Evolutionary conservation across 2,113 vertebrate species (phyloP).

Genomic region (Plecturocebus donacophilus): DNA sequence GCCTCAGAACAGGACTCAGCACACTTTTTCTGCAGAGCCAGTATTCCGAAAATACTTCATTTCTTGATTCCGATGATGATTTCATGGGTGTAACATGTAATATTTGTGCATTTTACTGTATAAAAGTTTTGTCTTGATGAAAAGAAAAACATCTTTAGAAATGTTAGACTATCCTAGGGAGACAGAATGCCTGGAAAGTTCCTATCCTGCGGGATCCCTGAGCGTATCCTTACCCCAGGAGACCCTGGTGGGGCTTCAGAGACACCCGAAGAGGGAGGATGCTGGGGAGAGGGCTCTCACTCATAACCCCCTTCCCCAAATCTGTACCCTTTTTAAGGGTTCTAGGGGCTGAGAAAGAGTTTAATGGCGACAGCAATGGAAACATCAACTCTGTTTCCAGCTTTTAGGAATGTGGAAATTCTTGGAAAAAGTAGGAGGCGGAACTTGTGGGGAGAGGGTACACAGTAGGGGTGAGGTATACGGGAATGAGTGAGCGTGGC

Average conservation of each 20-base stretch:
- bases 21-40: not conserved
- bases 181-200: not conserved
- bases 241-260: not conserved
- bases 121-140: not conserved
- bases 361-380: not conserved
- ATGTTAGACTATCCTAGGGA: not conserved
- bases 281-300: not conserved
- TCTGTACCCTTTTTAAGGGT: not conserved
- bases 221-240: fast-evolving
- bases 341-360: not conserved
- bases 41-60: not conserved
- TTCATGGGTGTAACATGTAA: not conserved
- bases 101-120: not conserved
- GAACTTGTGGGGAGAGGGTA: fast-evolving
- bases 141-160: not conserved
- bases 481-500: not conserved
- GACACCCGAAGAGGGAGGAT: not conserved
- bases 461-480: fast-evolving
- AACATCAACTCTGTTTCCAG: not conserved
- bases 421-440: not conserved
- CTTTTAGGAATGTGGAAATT: not conserved
- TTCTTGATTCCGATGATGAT: not conserved
- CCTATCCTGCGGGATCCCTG: not conserved
- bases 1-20: not conserved
- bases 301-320: not conserved